A percentile compares a stretch with the other conserved stretches of the same genome.
These are phyloP conservation scores for Rhinichthys klamathensis DNA, from an alignment of 2,113 vertebrate species.

Conservation along the genomic window DNA sequence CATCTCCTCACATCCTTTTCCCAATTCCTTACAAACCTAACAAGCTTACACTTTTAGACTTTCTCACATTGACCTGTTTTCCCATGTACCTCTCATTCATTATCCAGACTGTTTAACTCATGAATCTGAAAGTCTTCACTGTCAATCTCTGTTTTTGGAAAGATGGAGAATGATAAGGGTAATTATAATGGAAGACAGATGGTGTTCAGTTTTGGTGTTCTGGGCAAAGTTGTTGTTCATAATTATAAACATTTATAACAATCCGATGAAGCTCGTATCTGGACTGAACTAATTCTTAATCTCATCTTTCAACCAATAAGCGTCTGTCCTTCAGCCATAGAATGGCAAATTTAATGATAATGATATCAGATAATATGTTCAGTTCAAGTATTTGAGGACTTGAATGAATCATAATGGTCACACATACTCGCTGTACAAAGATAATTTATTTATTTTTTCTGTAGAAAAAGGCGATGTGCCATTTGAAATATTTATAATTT, in stretches of 20 bases:
- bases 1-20: not conserved
- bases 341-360: not conserved
- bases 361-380: not conserved
- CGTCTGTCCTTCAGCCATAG: not conserved
- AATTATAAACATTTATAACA: not conserved
- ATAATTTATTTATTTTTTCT: not conserved
- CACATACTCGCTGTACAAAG: not conserved
- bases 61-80: conserved; percentile 12
- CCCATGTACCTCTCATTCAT: not conserved
- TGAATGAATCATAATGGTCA: not conserved
- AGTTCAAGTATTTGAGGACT: not conserved
- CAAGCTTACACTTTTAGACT: not conserved
- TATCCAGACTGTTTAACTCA: not conserved
- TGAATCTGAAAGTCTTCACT: not conserved
- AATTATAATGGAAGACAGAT: conserved; percentile 2
- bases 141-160: not conserved
- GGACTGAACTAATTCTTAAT: not conserved
- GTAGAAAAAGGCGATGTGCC: not conserved
- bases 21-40: conserved; percentile 15
- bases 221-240: not conserved
- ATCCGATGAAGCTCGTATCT: not conserved
- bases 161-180: not conserved
- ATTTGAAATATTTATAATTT: no score
- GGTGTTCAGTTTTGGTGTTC: not conserved
- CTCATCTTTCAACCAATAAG: not conserved